Conservation (phyloP, 2,888 invertebrate species). For the Microplitis deprimator region DNA sequence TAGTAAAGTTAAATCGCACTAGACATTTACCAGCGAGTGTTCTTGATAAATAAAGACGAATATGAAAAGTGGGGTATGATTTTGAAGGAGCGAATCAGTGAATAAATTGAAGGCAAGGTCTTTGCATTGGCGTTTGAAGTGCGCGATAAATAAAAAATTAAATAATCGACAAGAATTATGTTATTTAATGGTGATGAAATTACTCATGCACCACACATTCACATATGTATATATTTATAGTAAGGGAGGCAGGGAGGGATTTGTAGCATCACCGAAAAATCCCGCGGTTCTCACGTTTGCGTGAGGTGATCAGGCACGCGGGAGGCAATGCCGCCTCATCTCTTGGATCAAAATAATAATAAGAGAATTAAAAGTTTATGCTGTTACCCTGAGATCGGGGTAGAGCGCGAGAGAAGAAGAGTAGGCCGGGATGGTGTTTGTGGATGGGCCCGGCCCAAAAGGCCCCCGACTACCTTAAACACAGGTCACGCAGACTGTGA, state of each 20-base stretch:
- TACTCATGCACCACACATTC: too few species aligned
- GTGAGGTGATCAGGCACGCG: constrained; percentile 33
- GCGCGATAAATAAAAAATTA: too few species aligned
- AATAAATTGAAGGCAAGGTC: too few species aligned
- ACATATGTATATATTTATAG: too few species aligned
- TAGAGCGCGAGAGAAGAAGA: neutral
- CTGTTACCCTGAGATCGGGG: constrained; percentile 8
- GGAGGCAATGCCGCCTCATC: constrained; percentile 37
- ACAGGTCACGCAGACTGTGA: constrained; percentile 65
- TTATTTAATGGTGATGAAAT: too few species aligned
- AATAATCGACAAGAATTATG: too few species aligned
- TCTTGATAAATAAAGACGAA: too few species aligned
- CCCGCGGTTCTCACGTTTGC: constrained; percentile 42
- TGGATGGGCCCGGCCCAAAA: neutral
- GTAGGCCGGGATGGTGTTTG: neutral
- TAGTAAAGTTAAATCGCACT: too few species aligned
- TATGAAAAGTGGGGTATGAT: too few species aligned
- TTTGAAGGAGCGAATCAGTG: too few species aligned
- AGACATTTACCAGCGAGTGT: too few species aligned
- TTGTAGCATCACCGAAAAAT: neutral
- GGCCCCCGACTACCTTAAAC: constrained; percentile 60
- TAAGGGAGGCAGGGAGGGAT: neutral
- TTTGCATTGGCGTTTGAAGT: too few species aligned
- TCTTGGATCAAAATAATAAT: constrained; percentile 42
- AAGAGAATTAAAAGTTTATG: constrained; percentile 54